phyloP scores from a whole-genome alignment of 2,113 vertebrate genomes.

The Poeciliopsis turrubarensis region DNA sequence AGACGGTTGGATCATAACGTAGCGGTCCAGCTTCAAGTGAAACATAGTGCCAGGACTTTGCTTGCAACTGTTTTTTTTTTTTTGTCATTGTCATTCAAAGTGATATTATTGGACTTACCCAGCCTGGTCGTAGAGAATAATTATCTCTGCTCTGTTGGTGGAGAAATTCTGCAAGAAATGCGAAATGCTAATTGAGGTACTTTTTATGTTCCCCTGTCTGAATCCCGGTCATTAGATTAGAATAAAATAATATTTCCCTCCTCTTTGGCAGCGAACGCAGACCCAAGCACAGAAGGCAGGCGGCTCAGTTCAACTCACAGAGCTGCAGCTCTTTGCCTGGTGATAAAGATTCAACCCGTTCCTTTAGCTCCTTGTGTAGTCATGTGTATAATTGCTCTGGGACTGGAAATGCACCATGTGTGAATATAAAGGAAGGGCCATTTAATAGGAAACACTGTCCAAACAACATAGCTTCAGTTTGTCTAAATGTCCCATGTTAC shows the following conservation, averaged over 20 bases:
- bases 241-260: conserved; percentile 68
- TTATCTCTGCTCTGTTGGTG: conserved; percentile 32
- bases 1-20: background rate
- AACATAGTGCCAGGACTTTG: background rate
- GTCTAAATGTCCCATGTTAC: conserved; percentile 70
- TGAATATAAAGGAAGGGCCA: conserved; percentile 77
- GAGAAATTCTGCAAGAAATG: conserved; percentile 54
- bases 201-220: conserved; percentile 40
- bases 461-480: conserved; percentile 73
- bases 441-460: conserved; percentile 76
- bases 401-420: conserved; percentile 78
- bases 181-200: conserved; percentile 52
- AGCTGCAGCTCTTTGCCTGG: conserved; percentile 69
- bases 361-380: conserved; percentile 79
- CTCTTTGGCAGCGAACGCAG: conserved; percentile 75
- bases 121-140: conserved; percentile 35
- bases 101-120: conserved; percentile 12
- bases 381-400: conserved; percentile 80
- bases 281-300: conserved; percentile 59
- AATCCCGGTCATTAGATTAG: conserved; percentile 67
- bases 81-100: conserved; percentile 20
- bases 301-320: conserved; percentile 56
- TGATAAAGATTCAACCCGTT: conserved; percentile 77
- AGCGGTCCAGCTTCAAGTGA: background rate
- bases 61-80: conserved; percentile 7